Percentiles rank a stretch among this genome's conserved stretches.
These are phyloP conservation scores for Acleris sparsana DNA, from an alignment of 2,888 invertebrate genomes.

Conservation along the genomic window DNA sequence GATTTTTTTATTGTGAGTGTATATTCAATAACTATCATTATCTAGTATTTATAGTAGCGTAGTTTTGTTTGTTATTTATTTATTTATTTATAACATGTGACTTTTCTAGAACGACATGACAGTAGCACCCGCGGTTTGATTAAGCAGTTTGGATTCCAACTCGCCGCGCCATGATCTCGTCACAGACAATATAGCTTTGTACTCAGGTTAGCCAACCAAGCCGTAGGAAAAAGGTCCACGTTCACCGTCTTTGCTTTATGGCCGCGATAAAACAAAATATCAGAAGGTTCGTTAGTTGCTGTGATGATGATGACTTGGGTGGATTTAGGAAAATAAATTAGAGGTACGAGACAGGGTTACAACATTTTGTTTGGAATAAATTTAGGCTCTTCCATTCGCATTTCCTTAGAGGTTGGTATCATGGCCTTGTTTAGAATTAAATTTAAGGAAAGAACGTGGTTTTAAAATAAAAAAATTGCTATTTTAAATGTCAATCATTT, in stretches of 20 bases:
- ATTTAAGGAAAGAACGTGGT: not conserved
- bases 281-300: conserved; percentile 5
- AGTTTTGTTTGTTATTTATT: not conserved
- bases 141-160: conserved; percentile 60
- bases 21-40: too few species aligned
- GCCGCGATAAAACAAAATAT: conserved; percentile 29
- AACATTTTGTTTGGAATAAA: too few species aligned
- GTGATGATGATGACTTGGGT: not conserved
- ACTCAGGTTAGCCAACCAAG: conserved; percentile 31
- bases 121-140: conserved; percentile 45
- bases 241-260: conserved; percentile 23
- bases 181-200: conserved; percentile 44
- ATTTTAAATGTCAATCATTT: too few species aligned
- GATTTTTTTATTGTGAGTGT: too few species aligned
- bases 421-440: too few species aligned
- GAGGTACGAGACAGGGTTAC: not conserved
- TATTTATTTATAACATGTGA: not conserved
- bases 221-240: conserved; percentile 36
- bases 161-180: conserved; percentile 42
- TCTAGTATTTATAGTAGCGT: too few species aligned
- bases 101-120: conserved; percentile 1
- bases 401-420: too few species aligned
- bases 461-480: too few species aligned
- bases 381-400: too few species aligned
- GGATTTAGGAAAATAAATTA: not conserved